Evolutionary conservation across 2,113 vertebrate genomes (phyloP).

Genomic region (Zapus hudsonius): DNA sequence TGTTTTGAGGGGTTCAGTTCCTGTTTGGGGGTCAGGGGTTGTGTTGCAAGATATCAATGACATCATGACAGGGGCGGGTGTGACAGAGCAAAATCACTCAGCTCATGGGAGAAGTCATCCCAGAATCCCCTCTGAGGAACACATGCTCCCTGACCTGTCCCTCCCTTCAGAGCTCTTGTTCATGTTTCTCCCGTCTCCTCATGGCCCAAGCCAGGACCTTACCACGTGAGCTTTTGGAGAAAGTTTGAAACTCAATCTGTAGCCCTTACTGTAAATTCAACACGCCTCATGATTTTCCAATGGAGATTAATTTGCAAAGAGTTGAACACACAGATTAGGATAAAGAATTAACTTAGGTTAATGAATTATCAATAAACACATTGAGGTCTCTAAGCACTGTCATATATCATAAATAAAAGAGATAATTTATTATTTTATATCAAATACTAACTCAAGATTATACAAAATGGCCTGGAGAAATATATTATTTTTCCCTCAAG

Average conservation of each 20-base stretch:
- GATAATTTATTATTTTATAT: neutral
- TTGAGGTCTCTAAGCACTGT: constrained; percentile 24
- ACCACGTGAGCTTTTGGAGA: neutral
- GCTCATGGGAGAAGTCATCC: too few species aligned
- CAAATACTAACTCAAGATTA: constrained; percentile 33
- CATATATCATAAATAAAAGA: constrained; percentile 36
- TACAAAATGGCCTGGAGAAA: neutral
- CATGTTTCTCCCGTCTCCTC: neutral
- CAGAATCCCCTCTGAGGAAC: neutral
- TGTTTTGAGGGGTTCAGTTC: neutral
- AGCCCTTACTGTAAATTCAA: neutral
- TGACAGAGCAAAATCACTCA: too few species aligned
- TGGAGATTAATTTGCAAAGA: neutral
- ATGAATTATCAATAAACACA: constrained; percentile 35
- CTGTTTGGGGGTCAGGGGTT: too few species aligned
- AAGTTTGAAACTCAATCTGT: neutral
- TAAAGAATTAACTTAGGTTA: constrained; percentile 12
- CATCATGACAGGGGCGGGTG: neutral
- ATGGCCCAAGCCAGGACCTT: neutral
- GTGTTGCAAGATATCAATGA: neutral
- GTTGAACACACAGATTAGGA: neutral
- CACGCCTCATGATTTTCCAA: neutral
- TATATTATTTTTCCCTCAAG: neutral
- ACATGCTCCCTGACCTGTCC: neutral
- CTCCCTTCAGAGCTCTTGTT: neutral